phyloP scores from a whole-genome alignment of 2,113 vertebrate species.

The Neodon shergylaensis region DNA sequence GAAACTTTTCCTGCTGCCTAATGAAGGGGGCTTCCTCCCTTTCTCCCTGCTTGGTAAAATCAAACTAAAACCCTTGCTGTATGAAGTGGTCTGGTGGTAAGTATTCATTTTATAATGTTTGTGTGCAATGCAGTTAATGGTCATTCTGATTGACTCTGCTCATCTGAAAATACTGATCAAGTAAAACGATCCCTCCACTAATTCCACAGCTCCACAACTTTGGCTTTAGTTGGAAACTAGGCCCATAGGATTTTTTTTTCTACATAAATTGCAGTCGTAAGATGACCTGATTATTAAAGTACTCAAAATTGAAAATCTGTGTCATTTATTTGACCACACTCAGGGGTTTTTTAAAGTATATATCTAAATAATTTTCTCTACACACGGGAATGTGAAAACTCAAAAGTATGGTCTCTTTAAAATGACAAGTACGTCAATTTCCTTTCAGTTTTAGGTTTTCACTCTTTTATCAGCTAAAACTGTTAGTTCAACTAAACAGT shows the following conservation, averaged over 20 bases:
- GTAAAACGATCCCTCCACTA: not conserved
- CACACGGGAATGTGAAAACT: not conserved
- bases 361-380: slow-evolving; percentile 24
- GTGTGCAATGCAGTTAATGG: not conserved
- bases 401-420: not conserved
- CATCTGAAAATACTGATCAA: slow-evolving; percentile 19
- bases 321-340: not conserved
- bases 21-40: not conserved
- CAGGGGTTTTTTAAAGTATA: not conserved
- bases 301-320: not conserved
- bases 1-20: slow-evolving; percentile 13
- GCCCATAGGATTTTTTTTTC: not conserved
- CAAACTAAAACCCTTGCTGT: slow-evolving; percentile 7
- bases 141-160: not conserved
- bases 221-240: not conserved
- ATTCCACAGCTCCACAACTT: slow-evolving; percentile 10
- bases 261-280: not conserved
- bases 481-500: slow-evolving; percentile 61
- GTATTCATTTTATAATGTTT: slow-evolving; percentile 22
- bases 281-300: slow-evolving; percentile 14
- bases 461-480: slow-evolving; percentile 52
- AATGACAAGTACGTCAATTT: slow-evolving; percentile 33
- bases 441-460: slow-evolving; percentile 45
- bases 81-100: not conserved
- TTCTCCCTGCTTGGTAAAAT: not conserved